Base-by-base conservation (phyloP, 1,140 invertebrate genomes). In the Eupeodes corollae region DNA sequence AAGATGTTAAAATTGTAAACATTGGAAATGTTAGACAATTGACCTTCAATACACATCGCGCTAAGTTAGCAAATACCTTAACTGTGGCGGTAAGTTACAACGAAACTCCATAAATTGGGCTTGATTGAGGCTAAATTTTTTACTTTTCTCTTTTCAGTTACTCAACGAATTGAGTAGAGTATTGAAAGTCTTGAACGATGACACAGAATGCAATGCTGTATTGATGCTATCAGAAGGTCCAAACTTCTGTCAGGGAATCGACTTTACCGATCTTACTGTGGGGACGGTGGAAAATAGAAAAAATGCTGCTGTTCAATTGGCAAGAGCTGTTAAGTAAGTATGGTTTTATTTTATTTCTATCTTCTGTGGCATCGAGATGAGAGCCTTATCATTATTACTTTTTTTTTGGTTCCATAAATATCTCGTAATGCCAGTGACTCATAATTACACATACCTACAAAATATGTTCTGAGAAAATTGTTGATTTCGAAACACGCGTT, bases 221-320 rank as follows among this genome's bases (percentile, higher is more conserved):
- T 61, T 84, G 15, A 57, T 87, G 2, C 78, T 75, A 15, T 80
- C 75, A 26, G 77, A 73, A 6, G 78, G 76, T 12, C 72, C 66
- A 15, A 75, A 77, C 32, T 86, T 85, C 55, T 86, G 83, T 52
- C 76, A 83, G 53, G 84, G 84, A 18, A 63, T 88, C 32, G 83
- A 87, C 63, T 74, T 84, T 40, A 76, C 76, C 26, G 70, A 69
- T 21, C 58, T 88, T 34, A 57, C 83, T 9, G 67, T 74, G n/a
- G 57, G 70, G 12, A 73, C 76, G 32, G 68, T 73, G 18, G 76
- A 79, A n/a, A 73, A 75, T 52, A 70, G 80, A 44, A 74, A 75
- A 56, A 61, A 67, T 41, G 63, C 62, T 47, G 79, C 78, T 14
- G 63, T 73, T 41, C 72, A 80, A 57, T 63, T 83, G 48, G 73